Percentiles rank a stretch among this genome's conserved stretches.
Evolutionary conservation across 1,140 invertebrate species (phyloP).

Genomic region (Nixonia krombeini): DNA sequence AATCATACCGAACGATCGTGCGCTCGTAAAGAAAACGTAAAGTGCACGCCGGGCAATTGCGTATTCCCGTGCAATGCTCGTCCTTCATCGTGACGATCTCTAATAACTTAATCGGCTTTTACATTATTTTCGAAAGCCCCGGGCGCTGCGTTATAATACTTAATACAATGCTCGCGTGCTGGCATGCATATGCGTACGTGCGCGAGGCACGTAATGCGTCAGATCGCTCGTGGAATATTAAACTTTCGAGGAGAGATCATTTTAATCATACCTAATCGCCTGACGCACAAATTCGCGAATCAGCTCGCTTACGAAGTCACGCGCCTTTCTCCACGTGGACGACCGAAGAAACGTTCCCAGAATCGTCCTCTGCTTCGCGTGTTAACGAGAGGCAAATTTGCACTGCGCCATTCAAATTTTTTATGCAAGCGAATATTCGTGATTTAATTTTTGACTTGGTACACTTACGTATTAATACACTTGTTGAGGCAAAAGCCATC

Average conservation of each 20-base stretch:
- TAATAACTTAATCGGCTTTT: conserved; percentile 61
- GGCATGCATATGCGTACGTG: conserved; percentile 32
- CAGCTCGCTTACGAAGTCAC: background rate
- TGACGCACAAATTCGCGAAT: conserved; percentile 15
- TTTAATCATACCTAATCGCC: conserved; percentile 40
- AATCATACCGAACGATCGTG: conserved; percentile 46
- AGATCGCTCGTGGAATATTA: conserved; percentile 34
- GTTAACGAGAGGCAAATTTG: too few species aligned
- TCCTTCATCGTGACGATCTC: conserved; percentile 39
- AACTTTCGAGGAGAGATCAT: conserved; percentile 35
- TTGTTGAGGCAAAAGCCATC: too few species aligned
- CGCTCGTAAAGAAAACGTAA: conserved; percentile 24
- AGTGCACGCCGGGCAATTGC: conserved; percentile 32
- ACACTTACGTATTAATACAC: too few species aligned
- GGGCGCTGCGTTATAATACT: conserved; percentile 38
- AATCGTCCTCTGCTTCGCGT: too few species aligned
- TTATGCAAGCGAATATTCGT: too few species aligned
- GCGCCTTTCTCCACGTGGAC: background rate
- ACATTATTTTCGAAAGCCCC: conserved; percentile 56
- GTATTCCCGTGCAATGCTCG: conserved; percentile 31
- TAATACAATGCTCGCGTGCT: conserved; percentile 36
- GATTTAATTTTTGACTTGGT: too few species aligned
- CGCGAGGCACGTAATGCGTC: conserved; percentile 26
- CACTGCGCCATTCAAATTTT: too few species aligned
- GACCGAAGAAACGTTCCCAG: too few species aligned